A percentile compares a stretch with the other conserved stretches of the same genome.
phyloP scores from a whole-genome alignment of 2,888 invertebrate species.

The Coenonympha glycerion region DNA sequence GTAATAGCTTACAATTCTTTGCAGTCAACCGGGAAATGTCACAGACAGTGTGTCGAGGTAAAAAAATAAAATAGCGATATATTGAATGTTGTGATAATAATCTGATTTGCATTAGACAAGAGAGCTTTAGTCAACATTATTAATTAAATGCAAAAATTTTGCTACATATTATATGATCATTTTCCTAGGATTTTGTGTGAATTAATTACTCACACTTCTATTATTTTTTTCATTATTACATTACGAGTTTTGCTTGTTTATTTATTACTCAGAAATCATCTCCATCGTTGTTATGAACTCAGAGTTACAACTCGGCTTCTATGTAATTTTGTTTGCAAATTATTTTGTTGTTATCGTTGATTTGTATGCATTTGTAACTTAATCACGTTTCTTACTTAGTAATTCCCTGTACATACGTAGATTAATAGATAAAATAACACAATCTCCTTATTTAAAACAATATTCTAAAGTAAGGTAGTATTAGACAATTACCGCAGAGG shows the following conservation, averaged over 20 bases:
- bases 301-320: neutral
- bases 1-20: slow-evolving; percentile 38
- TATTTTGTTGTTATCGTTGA: slow-evolving; percentile 1
- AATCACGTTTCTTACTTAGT: neutral
- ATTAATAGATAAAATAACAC: neutral
- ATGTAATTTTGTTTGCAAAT: slow-evolving; percentile 4
- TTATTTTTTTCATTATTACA: neutral
- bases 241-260: neutral
- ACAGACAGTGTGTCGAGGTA: slow-evolving; percentile 61
- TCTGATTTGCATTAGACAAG: slow-evolving; percentile 23
- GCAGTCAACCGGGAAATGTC: slow-evolving; percentile 64
- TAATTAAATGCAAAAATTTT: slow-evolving; percentile 10
- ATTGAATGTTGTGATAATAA: slow-evolving; percentile 30
- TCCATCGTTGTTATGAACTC: slow-evolving; percentile 1
- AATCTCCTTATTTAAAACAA: no score
- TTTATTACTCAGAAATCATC: slow-evolving; percentile 1
- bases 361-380: neutral
- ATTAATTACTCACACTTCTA: no score
- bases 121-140: slow-evolving; percentile 17
- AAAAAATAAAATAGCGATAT: slow-evolving; percentile 31
- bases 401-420: neutral
- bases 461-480: no score
- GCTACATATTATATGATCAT: slow-evolving; percentile 4
- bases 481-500: no score
- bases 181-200: neutral